A percentile compares a stretch with the other conserved stretches of the same genome.
Evolutionary conservation across 2,113 vertebrate genomes (phyloP).

Genomic region (Xyliphius kryptos): DNA sequence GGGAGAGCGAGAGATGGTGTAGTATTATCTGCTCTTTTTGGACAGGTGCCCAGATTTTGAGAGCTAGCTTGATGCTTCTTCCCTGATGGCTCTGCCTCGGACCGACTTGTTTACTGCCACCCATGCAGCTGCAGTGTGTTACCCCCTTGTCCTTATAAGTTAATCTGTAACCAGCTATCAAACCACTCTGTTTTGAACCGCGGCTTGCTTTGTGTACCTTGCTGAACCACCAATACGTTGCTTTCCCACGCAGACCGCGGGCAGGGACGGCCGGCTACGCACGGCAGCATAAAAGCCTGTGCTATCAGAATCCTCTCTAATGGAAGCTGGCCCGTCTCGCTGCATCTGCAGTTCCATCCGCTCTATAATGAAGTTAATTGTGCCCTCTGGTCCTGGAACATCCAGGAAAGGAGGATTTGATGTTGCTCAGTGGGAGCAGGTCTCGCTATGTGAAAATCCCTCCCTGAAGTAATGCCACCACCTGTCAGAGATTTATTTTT

Average conservation of each 20-base stretch:
- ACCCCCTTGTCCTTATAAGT: constrained; percentile 5
- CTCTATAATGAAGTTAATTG: constrained; percentile 62
- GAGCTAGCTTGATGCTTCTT: constrained; percentile 18
- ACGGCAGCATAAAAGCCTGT: too few relatives aligned
- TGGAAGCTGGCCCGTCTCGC: too few relatives aligned
- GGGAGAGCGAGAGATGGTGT: constrained; percentile 58
- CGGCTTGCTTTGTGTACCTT: constrained; percentile 22
- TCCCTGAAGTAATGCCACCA: constrained; percentile 23
- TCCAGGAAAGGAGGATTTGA: constrained; percentile 48
- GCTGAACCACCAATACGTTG: neutral
- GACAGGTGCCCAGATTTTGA: constrained; percentile 46
- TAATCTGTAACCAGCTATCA: constrained; percentile 37
- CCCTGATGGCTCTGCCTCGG: constrained; percentile 20
- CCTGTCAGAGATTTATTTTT: constrained; percentile 18
- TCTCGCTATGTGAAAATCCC: constrained; percentile 47
- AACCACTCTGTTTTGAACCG: neutral
- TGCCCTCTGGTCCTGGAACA: constrained; percentile 39
- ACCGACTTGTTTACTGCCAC: constrained; percentile 22
- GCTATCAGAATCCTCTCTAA: too few relatives aligned
- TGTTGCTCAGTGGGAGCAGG: constrained; percentile 53
- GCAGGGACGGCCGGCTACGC: neutral
- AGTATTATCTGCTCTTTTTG: constrained; percentile 58
- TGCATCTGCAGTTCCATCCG: constrained; percentile 36
- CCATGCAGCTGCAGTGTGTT: neutral
- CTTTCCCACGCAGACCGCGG: neutral